Conservation (phyloP, 2,797 vertebrate species). For the Myripristis jacobus region DNA sequence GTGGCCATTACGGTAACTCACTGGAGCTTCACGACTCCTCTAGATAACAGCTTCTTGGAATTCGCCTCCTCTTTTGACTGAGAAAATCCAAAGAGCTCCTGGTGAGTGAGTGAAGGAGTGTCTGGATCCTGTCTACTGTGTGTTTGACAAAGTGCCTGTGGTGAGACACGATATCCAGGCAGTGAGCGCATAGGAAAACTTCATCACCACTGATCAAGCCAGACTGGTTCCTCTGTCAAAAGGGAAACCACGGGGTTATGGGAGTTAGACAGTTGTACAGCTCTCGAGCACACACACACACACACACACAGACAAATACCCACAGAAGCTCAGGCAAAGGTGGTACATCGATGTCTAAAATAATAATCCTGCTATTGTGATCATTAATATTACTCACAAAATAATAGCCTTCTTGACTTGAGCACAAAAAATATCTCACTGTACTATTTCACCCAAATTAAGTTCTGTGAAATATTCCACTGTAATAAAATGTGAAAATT, state of each 20-base stretch:
- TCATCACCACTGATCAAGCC: not conserved
- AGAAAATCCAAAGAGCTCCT: slow-evolving; percentile 25
- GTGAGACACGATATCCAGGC: slow-evolving; percentile 9
- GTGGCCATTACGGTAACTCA: slow-evolving; percentile 8
- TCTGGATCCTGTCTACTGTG: not conserved
- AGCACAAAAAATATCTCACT: no score
- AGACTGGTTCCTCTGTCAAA: not conserved
- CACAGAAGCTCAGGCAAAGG: slow-evolving; percentile 1
- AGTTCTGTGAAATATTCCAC: no score
- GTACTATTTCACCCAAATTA: no score
- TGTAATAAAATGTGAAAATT: not conserved
- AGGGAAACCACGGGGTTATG: not conserved
- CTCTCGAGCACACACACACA: not conserved
- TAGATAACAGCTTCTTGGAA: slow-evolving; percentile 44
- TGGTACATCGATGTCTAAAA: not conserved
- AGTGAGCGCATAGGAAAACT: slow-evolving; percentile 2
- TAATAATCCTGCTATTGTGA: no score
- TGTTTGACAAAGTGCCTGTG: slow-evolving; percentile 3
- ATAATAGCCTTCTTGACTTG: no score
- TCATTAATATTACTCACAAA: no score
- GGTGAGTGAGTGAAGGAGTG: slow-evolving; percentile 39
- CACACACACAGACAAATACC: slow-evolving; percentile 19
- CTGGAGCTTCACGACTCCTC: slow-evolving; percentile 16
- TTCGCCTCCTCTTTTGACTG: slow-evolving; percentile 32
- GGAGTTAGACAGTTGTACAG: not conserved